A percentile compares a stretch with the other conserved stretches of the same genome.
phyloP scores from a whole-genome alignment of 2,797 vertebrate species.

The Phylloscopus collybita region DNA sequence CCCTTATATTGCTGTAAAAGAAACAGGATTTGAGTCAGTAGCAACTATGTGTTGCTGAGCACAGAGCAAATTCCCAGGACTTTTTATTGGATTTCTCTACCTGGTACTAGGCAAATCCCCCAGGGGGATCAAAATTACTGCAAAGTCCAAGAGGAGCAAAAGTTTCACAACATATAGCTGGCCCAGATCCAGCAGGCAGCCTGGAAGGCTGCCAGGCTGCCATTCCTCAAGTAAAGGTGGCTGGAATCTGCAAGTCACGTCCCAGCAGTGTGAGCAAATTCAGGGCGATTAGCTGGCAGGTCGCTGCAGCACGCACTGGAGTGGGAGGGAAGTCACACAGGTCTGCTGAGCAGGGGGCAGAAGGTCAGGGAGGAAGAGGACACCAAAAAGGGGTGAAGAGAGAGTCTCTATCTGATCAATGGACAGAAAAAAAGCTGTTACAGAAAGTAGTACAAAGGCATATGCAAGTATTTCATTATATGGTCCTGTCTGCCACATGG shows the following conservation, averaged over 20 bases:
- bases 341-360: background rate
- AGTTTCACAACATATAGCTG: conserved; percentile 46
- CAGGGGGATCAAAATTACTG: conserved; percentile 18
- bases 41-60: background rate
- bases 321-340: background rate
- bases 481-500: rapidly evolving
- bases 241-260: conserved; percentile 12
- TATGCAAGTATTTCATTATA: background rate
- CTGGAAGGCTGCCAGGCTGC: conserved; percentile 28
- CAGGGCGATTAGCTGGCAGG: background rate
- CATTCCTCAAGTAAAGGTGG: background rate
- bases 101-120: conserved; percentile 39
- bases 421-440: background rate
- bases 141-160: conserved; percentile 43
- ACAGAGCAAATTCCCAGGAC: conserved; percentile 34
- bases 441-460: background rate
- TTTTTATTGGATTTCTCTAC: conserved; percentile 49
- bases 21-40: conserved; percentile 3
- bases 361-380: background rate
- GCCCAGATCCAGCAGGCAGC: conserved; percentile 7
- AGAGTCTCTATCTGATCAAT: background rate
- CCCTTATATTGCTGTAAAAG: conserved; percentile 2
- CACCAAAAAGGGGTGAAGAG: background rate
- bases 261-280: background rate
- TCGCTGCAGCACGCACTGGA: rapidly evolving